Evolutionary conservation across 2,888 invertebrate species (phyloP).

Genomic region (Exephanes ischioxanthus): DNA sequence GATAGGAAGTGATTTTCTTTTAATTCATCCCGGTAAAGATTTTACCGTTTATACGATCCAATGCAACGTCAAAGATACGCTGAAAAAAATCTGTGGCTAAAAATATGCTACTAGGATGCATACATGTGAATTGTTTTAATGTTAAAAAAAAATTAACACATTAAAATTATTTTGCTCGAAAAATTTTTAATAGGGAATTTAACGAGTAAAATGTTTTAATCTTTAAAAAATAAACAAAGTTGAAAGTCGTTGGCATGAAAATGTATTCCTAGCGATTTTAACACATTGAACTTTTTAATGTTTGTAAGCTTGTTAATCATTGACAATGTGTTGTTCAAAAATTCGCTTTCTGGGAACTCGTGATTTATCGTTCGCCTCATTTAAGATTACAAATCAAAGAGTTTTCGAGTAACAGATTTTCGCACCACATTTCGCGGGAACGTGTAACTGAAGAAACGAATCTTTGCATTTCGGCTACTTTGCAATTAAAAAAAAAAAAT

Average conservation of each 20-base stretch:
- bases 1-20: not conserved
- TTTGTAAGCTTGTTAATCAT: not conserved
- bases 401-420: too few species aligned
- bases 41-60: too few species aligned
- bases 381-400: not conserved
- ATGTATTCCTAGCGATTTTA: not conserved
- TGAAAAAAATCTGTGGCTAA: too few species aligned
- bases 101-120: too few species aligned
- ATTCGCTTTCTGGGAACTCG: not conserved
- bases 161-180: not conserved
- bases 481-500: not conserved
- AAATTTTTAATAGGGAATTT: not conserved
- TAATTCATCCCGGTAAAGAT: not conserved
- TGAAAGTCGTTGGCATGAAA: not conserved
- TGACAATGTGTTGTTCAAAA: too few species aligned
- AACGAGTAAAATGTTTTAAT: not conserved
- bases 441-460: not conserved
- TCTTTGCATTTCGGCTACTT: not conserved
- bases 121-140: too few species aligned
- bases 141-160: not conserved
- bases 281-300: not conserved
- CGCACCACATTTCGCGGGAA: not conserved
- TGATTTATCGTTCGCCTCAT: not conserved
- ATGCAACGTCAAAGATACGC: too few species aligned
- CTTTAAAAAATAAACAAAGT: not conserved